These are phyloP conservation scores for Eupithecia tripunctaria DNA, from an alignment of 2,888 invertebrate species.

Conservation along the genomic window DNA sequence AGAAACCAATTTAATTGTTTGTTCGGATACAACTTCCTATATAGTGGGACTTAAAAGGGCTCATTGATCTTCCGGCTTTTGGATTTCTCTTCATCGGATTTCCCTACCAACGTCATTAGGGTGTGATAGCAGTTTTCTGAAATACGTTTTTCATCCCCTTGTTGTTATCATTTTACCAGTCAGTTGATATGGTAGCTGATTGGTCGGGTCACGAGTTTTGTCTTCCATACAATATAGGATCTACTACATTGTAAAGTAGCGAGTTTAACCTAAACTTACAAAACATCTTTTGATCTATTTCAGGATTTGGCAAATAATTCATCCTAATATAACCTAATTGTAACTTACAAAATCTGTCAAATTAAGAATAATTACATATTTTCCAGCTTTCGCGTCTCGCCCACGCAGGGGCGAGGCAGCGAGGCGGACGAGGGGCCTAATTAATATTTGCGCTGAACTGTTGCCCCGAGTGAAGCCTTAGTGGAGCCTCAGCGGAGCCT, in stretches of 20 bases:
- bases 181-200: too few relatives aligned
- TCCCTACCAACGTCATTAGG: background rate
- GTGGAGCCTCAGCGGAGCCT: too few relatives aligned
- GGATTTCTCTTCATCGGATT: slow-evolving; percentile 2
- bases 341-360: background rate
- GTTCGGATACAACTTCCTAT: slow-evolving; percentile 66
- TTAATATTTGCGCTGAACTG: slow-evolving; percentile 78
- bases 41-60: slow-evolving; percentile 55
- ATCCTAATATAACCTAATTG: too few relatives aligned
- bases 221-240: too few relatives aligned
- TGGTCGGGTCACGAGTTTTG: too few relatives aligned
- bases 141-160: too few relatives aligned
- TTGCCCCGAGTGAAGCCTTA: too few relatives aligned
- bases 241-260: too few relatives aligned
- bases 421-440: slow-evolving; percentile 62
- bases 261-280: background rate
- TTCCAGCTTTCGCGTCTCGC: background rate
- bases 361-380: background rate
- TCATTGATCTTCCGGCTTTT: slow-evolving; percentile 5
- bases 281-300: background rate
- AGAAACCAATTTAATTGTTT: slow-evolving; percentile 74
- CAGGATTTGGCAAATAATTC: background rate
- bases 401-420: slow-evolving; percentile 67
- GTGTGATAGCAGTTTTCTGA: too few relatives aligned
- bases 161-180: too few relatives aligned